Evolutionary conservation across 2,888 invertebrate species (phyloP).

Genomic region (Cheilosia scutellata): DNA sequence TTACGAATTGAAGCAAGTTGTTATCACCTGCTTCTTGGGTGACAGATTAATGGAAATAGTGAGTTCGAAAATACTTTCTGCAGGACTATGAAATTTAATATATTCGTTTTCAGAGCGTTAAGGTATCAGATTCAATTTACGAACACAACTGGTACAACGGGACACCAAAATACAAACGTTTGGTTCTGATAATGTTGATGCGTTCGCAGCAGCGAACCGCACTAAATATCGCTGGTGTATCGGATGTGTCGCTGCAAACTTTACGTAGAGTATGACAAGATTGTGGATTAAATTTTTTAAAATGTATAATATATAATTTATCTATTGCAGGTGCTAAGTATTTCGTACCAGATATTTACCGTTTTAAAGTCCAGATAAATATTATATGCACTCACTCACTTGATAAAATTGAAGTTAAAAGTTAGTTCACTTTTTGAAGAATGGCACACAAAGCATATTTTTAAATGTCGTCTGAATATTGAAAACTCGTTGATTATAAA

Average conservation of each 20-base stretch:
- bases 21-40: constrained; percentile 75
- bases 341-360: constrained; percentile 74
- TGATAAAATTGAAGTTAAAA: too few relatives aligned
- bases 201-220: constrained; percentile 55
- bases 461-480: too few relatives aligned
- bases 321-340: constrained; percentile 68
- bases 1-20: constrained; percentile 76
- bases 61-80: background rate
- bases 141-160: constrained; percentile 75
- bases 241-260: constrained; percentile 69
- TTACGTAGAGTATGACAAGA: constrained; percentile 54
- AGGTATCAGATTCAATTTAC: constrained; percentile 66
- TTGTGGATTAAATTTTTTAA: background rate
- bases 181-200: constrained; percentile 62
- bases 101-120: constrained; percentile 45
- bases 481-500: too few relatives aligned
- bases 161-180: constrained; percentile 60
- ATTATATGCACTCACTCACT: background rate
- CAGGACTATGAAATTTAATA: background rate
- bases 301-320: too few relatives aligned
- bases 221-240: constrained; percentile 66
- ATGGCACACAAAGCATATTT: too few relatives aligned
- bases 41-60: constrained; percentile 73
- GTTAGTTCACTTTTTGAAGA: too few relatives aligned
- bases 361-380: constrained; percentile 62